Percentiles rank a stretch among this genome's conserved stretches.
Evolutionary conservation across 1,140 invertebrate species (phyloP).

Genomic region (Brachionus manjavacas): DNA sequence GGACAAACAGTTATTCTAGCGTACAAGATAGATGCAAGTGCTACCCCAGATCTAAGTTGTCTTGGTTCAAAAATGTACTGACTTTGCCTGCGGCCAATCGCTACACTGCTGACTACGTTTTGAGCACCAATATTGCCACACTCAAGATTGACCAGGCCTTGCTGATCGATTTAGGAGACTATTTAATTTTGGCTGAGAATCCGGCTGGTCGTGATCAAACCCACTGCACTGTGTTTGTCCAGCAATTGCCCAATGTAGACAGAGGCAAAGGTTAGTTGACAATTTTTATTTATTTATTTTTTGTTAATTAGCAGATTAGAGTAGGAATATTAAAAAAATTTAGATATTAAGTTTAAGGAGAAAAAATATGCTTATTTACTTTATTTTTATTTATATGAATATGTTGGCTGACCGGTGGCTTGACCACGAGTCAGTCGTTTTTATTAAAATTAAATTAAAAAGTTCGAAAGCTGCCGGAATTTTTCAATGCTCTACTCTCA

Average conservation of each 20-base stretch:
- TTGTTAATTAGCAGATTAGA: too few species aligned
- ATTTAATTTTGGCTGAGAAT: conserved; percentile 54
- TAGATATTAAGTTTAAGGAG: too few species aligned
- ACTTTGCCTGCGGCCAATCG: not conserved
- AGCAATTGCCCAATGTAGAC: conserved; percentile 52
- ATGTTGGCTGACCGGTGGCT: too few species aligned
- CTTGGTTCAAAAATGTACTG: conserved; percentile 35
- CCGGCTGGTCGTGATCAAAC: conserved; percentile 52
- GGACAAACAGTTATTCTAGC: conserved; percentile 11
- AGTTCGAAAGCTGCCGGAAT: too few species aligned
- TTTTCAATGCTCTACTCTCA: conserved; percentile 27
- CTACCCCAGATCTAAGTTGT: conserved; percentile 6
- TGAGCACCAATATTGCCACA: conserved; percentile 44
- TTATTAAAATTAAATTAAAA: too few species aligned
- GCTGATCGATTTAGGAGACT: conserved; percentile 78
- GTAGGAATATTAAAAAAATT: too few species aligned
- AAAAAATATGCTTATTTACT: too few species aligned
- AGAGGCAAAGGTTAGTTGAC: conserved; percentile 37
- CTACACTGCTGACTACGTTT: conserved; percentile 7
- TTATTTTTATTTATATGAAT: too few species aligned
- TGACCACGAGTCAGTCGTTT: too few species aligned
- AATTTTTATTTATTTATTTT: too few species aligned
- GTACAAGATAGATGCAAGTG: conserved; percentile 36
- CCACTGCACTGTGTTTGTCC: conserved; percentile 52
- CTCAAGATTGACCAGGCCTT: conserved; percentile 73